Percentiles rank a stretch among this genome's conserved stretches.
Conservation (phyloP, 2,888 invertebrate genomes). For the Parelbella ahira region DNA sequence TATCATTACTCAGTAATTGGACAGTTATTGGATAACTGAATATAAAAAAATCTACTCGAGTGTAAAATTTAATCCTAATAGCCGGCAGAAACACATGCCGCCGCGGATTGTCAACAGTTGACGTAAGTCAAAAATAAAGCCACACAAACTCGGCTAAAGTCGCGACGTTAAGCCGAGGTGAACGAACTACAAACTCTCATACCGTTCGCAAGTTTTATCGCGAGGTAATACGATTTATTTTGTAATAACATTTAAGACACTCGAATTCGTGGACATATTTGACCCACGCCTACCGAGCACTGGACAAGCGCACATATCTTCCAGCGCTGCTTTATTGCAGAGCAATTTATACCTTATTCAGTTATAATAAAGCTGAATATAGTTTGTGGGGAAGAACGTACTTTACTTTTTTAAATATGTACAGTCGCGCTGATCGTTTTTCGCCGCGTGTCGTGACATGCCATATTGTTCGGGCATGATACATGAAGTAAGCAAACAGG, state of each 20-base stretch:
- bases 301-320: constrained; percentile 73
- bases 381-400: constrained; percentile 28
- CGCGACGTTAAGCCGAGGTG: constrained; percentile 52
- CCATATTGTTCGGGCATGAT: constrained; percentile 75
- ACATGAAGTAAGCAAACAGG: constrained; percentile 71
- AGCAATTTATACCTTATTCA: constrained; percentile 46
- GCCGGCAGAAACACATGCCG: constrained; percentile 5
- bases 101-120: constrained; percentile 52
- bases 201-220: constrained; percentile 42
- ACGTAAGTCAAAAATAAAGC: constrained; percentile 39
- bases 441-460: constrained; percentile 69
- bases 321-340: constrained; percentile 41
- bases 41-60: not conserved
- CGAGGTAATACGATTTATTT: constrained; percentile 46
- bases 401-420: constrained; percentile 43
- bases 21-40: no score
- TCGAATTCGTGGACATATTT: constrained; percentile 52
- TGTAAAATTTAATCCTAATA: constrained; percentile 8
- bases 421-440: constrained; percentile 60
- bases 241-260: constrained; percentile 41
- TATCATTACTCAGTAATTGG: no score
- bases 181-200: constrained; percentile 45
- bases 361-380: constrained; percentile 46
- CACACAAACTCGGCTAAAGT: constrained; percentile 48
- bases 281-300: constrained; percentile 73